phyloP scores from a whole-genome alignment of 2,888 invertebrate genomes.

The Phaedon cochleariae region DNA sequence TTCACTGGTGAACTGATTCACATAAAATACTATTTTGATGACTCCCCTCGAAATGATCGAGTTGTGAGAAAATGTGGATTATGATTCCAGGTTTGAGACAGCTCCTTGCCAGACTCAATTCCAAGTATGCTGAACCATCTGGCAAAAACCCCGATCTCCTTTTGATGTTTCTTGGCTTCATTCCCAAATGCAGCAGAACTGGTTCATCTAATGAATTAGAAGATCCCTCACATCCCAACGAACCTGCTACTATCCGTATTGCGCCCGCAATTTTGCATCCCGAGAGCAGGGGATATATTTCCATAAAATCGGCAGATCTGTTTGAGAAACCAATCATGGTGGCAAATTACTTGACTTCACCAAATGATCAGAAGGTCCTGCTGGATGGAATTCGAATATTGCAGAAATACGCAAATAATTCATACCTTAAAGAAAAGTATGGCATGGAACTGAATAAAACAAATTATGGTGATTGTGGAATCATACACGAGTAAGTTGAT shows the following conservation, averaged over 20 bases:
- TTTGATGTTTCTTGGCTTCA: slow-evolving; percentile 72
- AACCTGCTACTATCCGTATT: slow-evolving; percentile 54
- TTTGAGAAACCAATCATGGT: slow-evolving; percentile 74
- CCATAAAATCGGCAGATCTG: slow-evolving; percentile 73
- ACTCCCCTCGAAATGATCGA: too few species aligned
- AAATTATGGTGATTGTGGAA: slow-evolving; percentile 75
- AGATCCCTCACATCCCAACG: slow-evolving; percentile 51
- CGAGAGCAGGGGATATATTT: slow-evolving; percentile 69
- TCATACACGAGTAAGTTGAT: slow-evolving; percentile 62
- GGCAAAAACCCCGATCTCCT: slow-evolving; percentile 72
- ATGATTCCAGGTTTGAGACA: slow-evolving; percentile 66
- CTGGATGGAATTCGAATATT: slow-evolving; percentile 69
- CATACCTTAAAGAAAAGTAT: slow-evolving; percentile 66
- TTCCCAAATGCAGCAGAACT: slow-evolving; percentile 65
- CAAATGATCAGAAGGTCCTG: slow-evolving; percentile 69
- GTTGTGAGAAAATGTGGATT: too few species aligned
- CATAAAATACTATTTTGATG: too few species aligned
- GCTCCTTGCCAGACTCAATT: slow-evolving; percentile 72
- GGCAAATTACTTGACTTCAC: slow-evolving; percentile 76
- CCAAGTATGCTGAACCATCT: slow-evolving; percentile 68
- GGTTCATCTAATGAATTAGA: slow-evolving; percentile 60
- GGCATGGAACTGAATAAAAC: slow-evolving; percentile 66
- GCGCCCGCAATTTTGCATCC: slow-evolving; percentile 71
- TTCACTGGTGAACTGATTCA: too few species aligned
- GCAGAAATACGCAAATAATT: slow-evolving; percentile 67